Evolutionary conservation across 2,113 vertebrate species (phyloP).

Genomic region (Leptobrachium ailaonicum): DNA sequence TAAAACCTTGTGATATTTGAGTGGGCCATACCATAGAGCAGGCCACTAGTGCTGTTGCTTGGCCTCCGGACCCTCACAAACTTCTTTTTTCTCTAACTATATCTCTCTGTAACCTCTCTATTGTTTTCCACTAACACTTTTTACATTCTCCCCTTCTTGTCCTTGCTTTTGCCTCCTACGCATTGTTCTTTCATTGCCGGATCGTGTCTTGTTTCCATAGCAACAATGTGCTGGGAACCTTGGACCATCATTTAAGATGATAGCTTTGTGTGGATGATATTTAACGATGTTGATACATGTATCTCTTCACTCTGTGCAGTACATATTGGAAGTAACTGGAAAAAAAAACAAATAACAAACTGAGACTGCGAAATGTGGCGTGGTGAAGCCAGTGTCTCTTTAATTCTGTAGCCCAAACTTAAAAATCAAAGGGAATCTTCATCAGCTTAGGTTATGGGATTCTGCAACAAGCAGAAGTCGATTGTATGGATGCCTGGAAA

Average conservation of each 20-base stretch:
- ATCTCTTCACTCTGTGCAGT: neutral
- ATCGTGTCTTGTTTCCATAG: constrained; percentile 42
- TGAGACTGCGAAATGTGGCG: constrained; percentile 7
- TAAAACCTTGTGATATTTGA: too few relatives aligned
- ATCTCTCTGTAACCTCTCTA: neutral
- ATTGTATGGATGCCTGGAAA: too few relatives aligned
- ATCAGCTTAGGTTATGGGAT: too few relatives aligned
- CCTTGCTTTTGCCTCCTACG: constrained; percentile 26
- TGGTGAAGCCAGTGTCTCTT: too few relatives aligned
- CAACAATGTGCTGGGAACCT: constrained; percentile 23
- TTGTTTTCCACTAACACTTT: constrained; percentile 19
- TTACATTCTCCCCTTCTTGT: constrained; percentile 13
- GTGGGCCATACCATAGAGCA: too few relatives aligned
- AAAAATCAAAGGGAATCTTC: too few relatives aligned
- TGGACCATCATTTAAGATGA: constrained; percentile 32
- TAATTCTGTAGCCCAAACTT: too few relatives aligned
- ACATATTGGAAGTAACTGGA: constrained; percentile 12
- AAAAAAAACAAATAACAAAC: neutral
- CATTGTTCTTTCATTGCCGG: constrained; percentile 41
- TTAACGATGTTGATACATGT: constrained; percentile 31
- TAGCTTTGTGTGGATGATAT: constrained; percentile 32
- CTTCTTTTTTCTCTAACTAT: constrained; percentile 5
- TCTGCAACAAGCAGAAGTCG: too few relatives aligned
- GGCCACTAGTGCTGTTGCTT: too few relatives aligned
- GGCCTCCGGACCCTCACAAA: too few relatives aligned